phyloP scores from a whole-genome alignment of 1,140 invertebrate genomes.

The Yoshiicerus persimilis region DNA sequence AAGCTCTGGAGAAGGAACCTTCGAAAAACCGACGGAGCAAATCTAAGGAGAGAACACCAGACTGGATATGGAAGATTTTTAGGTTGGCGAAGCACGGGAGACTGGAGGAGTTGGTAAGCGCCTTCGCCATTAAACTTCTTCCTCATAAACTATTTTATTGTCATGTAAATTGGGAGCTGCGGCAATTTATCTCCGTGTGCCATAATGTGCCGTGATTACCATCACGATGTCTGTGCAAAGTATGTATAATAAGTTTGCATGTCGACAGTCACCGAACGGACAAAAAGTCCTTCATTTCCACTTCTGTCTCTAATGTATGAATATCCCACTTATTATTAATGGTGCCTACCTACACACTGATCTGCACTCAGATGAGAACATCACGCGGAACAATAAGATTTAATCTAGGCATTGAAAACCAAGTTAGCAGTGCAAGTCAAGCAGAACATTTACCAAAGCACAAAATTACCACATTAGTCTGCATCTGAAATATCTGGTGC shows the following conservation, averaged over 20 bases:
- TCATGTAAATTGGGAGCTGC: not conserved
- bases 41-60: constrained; percentile 52
- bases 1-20: not conserved
- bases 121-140: not conserved
- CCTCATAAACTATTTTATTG: not conserved
- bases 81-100: constrained; percentile 53
- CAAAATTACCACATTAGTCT: constrained; percentile 11
- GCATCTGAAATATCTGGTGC: constrained; percentile 11
- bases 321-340: not conserved
- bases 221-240: not conserved
- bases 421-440: not conserved
- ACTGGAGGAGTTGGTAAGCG: constrained; percentile 53
- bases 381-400: not conserved
- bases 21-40: not conserved
- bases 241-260: not conserved
- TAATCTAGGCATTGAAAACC: not conserved
- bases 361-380: not conserved
- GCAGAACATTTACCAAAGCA: not conserved
- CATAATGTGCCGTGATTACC: not conserved
- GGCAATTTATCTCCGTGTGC: not conserved
- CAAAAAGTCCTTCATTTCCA: not conserved
- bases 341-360: not conserved
- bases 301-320: not conserved
- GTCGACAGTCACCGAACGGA: not conserved
- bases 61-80: constrained; percentile 57